Base-by-base conservation (phyloP, 2,888 invertebrate species). In the Standfussiana lucernea region DNA sequence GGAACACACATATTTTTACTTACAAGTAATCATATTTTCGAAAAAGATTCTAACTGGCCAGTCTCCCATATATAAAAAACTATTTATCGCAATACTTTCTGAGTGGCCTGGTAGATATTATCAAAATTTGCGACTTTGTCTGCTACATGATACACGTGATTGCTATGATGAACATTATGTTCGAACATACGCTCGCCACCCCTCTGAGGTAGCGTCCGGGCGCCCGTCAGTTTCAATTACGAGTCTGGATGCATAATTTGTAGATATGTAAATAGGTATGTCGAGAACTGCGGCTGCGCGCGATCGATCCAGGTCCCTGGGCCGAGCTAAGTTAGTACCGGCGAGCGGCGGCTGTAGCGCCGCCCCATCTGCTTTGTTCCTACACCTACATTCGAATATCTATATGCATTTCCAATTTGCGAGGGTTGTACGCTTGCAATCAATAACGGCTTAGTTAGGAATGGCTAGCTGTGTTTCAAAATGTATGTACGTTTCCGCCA, bases 221-320 rank as follows among this genome's bases (percentile, higher is more conserved):
- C 15, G 35, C 61, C 40, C n/a, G 40, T 56, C 50, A 61, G 40
- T 71, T 61, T 69, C 59, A 72, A 65, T 69, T 66, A 71, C 73
- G 40, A 42, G 70, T 70, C 69, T 72, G 42, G 69, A 47, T 79
- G 84, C 72, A 84, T 83, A 62, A 50, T 56, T 62, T 59, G 47
- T 73, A 59, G 8, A 28, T 56, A 64, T 59, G 47, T 73, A 59
- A 8, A 28, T 47, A 64, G 50, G 21, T 68, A 40, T 53, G 47
- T 32, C 8, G 69, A 56, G 53, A 61, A 37, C 6, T 66, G 40
- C 56, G 70, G 70, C 40, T 68, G 79, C 79, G 83, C 83, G 62
- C 47, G 15, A 68, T 81, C 80, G 80, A 81, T 79, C 59, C 42
- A 79, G 79, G 62, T 24, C 28, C n/a, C 50, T 24, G 40, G 66